Base-by-base conservation (phyloP, 2,888 invertebrate species). In the Ophion obscuratus region DNA sequence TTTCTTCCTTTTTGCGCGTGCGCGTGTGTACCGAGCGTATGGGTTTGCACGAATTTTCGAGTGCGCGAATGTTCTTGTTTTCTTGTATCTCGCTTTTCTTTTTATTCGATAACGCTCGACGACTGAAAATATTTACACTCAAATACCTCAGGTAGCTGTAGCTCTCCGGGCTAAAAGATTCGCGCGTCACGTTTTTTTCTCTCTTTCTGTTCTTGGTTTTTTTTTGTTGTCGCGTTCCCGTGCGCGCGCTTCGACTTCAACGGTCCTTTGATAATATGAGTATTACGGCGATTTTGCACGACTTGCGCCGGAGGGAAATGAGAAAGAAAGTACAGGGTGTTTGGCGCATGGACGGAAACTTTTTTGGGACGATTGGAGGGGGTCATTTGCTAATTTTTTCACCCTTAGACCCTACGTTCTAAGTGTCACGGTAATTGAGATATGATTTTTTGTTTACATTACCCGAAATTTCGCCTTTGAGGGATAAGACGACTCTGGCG, bases 41-140 rank as follows among this genome's bases (percentile, higher is more conserved):
- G n/a, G 11, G 44, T n/a, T 73, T 59, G 53, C 75, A 66, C 36
- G 79, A 77, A 76, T 61, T 74, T 61, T 20, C 66, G 82, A 81
- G 70, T 74, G 77, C 70, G 81, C 85, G 82, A 81, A 74, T 73
- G 84, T 84, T 86, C 84, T 79, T 53, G 61, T 20, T 64, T 83
- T 53, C 40, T 47, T 68, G 70, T 47, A 57, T 59, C 62, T 59
- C 10, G 10, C 14, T 61, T n/a, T 85, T 40, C 7, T 81, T 82
- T 81, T 82, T 73, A 47, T 70, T 73, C 61, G 73, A 73, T 64
- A 66, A 84, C 59, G 78, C 83, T 74, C 85, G 83, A 88, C 84
- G 88, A 88, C 88, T 88, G 88, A 88, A 85, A 83, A 78, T 70
- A 70, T 87, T 88, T 87, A 85, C 81, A 87, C 85, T 87, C 84